Conservation (phyloP, 2,797 vertebrate species). For the Fistularia commersonii region DNA sequence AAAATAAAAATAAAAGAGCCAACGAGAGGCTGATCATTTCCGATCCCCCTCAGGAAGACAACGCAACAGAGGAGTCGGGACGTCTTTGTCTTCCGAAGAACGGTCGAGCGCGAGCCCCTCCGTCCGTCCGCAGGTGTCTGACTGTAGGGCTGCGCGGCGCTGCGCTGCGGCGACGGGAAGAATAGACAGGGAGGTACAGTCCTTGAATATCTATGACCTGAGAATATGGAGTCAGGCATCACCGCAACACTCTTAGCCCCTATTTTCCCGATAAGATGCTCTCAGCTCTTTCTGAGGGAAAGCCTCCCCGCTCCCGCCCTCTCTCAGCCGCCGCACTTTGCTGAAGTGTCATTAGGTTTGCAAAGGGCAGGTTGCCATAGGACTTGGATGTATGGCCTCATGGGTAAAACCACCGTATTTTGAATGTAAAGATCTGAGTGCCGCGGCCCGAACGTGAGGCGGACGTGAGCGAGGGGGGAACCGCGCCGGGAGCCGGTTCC, state of each 20-base stretch:
- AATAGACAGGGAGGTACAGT: conserved; percentile 27
- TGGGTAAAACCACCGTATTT: conserved; percentile 47
- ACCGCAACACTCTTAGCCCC: conserved; percentile 62
- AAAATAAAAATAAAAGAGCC: not conserved
- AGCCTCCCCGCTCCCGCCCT: conserved; percentile 63
- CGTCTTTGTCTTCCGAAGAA: too few species aligned
- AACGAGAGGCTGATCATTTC: conserved; percentile 27
- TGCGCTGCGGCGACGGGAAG: conserved; percentile 27
- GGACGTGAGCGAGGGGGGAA: not conserved
- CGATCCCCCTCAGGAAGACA: not conserved
- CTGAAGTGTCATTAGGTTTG: conserved; percentile 68
- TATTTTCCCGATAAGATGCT: conserved; percentile 63
- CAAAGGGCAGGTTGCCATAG: conserved; percentile 63
- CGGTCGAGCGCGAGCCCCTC: not conserved
- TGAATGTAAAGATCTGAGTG: conserved; percentile 56
- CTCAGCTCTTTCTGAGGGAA: conserved; percentile 64
- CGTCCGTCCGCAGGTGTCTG: conserved; percentile 34
- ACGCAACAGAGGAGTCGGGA: too few species aligned
- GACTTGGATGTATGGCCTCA: conserved; percentile 53
- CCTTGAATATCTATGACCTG: conserved; percentile 62
- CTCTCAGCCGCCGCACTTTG: conserved; percentile 67
- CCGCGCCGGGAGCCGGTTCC: conserved; percentile 7
- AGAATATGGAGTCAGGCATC: conserved; percentile 67
- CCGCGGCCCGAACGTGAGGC: too few species aligned
- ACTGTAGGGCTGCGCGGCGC: conserved; percentile 20